Evolutionary conservation across 2,888 invertebrate genomes (phyloP).

Genomic region (Aphidius colemani): DNA sequence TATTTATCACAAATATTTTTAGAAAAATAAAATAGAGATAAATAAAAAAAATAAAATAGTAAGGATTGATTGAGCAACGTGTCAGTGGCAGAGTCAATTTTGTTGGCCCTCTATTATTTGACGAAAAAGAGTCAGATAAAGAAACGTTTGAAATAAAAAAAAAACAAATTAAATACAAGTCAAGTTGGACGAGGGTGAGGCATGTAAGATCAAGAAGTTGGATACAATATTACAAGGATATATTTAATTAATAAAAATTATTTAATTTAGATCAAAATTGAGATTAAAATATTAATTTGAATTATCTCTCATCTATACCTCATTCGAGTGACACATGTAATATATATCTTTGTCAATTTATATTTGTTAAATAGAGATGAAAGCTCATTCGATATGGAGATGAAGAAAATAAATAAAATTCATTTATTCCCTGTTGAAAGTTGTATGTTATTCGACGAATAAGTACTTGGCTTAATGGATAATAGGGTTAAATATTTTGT

Average conservation of each 20-base stretch:
- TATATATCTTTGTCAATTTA: too few species aligned
- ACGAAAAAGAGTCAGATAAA: slow-evolving; percentile 18
- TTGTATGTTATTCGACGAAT: slow-evolving; percentile 8
- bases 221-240: too few species aligned
- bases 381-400: too few species aligned
- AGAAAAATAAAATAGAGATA: background rate
- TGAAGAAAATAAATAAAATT: too few species aligned
- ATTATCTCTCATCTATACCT: too few species aligned
- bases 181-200: background rate
- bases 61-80: slow-evolving; percentile 23
- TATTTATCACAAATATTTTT: background rate
- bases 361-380: too few species aligned
- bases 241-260: too few species aligned
- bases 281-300: too few species aligned
- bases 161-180: background rate
- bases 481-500: slow-evolving; percentile 48
- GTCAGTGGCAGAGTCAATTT: slow-evolving; percentile 20
- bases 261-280: too few species aligned
- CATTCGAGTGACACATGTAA: too few species aligned
- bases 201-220: too few species aligned
- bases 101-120: slow-evolving; percentile 29
- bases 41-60: background rate
- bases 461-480: slow-evolving; percentile 43
- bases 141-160: background rate
- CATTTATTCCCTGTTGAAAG: too few species aligned